Evolutionary conservation across 2,888 invertebrate genomes (phyloP).

Genomic region (Lamellibrachia satsuma): DNA sequence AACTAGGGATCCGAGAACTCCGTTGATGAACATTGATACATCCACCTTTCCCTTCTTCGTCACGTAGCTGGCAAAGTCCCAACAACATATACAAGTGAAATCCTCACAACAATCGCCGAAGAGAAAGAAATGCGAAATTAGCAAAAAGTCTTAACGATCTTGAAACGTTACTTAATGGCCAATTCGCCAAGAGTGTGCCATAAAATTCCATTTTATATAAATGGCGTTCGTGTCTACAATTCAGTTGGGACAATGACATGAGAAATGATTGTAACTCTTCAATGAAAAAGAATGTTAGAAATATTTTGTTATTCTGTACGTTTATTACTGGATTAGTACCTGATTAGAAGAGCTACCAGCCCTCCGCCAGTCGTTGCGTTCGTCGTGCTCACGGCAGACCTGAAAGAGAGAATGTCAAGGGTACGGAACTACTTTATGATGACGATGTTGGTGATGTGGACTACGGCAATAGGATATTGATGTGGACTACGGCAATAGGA

Average conservation of each 20-base stretch:
- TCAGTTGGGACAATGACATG: too few relatives aligned
- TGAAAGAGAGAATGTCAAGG: not conserved
- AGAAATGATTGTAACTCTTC: too few relatives aligned
- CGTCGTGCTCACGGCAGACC: constrained; percentile 50
- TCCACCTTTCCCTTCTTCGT: constrained; percentile 49
- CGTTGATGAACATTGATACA: constrained; percentile 36
- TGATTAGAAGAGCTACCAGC: constrained; percentile 69
- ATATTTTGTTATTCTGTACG: too few relatives aligned
- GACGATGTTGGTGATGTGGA: not conserved
- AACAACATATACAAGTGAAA: too few relatives aligned
- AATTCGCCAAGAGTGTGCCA: not conserved
- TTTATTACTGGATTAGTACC: not conserved
- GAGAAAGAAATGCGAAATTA: not conserved
- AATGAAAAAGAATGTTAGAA: too few relatives aligned
- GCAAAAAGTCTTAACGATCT: not conserved
- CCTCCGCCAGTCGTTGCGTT: constrained; percentile 92
- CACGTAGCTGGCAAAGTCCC: constrained; percentile 44
- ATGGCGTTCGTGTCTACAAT: too few relatives aligned
- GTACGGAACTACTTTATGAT: not conserved
- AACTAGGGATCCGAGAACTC: constrained; percentile 37
- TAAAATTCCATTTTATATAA: not conserved
- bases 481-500: too few relatives aligned
- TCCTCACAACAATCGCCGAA: too few relatives aligned
- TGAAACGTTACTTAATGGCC: not conserved
- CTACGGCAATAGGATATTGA: too few relatives aligned